Conservation (phyloP, 2,113 vertebrate species). For the Crocuta crocuta region DNA sequence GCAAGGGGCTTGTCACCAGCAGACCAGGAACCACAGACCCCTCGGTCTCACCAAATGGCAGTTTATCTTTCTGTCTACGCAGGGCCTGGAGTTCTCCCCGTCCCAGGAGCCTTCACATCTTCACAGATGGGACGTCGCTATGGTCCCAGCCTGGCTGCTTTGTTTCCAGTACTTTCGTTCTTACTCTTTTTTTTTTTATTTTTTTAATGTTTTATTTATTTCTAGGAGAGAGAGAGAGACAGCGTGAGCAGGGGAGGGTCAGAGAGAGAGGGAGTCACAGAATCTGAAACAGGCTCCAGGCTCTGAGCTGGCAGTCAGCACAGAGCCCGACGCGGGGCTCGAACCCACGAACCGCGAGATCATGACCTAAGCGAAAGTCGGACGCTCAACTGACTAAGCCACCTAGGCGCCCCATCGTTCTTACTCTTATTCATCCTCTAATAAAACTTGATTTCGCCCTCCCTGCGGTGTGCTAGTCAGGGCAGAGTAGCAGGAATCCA, state of each 20-base stretch:
- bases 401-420: too few relatives aligned
- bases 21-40: neutral
- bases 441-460: neutral
- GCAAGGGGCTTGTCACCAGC: neutral
- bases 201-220: too few relatives aligned
- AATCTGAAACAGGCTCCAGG: too few relatives aligned
- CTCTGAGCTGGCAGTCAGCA: too few relatives aligned
- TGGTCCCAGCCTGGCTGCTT: neutral
- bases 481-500: neutral
- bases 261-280: too few relatives aligned
- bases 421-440: neutral
- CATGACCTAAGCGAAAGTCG: too few relatives aligned
- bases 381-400: too few relatives aligned
- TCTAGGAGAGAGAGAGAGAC: too few relatives aligned
- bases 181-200: too few relatives aligned
- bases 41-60: neutral
- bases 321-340: too few relatives aligned
- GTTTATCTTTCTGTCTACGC: neutral
- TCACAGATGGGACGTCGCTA: neutral
- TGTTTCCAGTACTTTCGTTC: neutral
- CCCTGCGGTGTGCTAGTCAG: neutral
- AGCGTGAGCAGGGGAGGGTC: too few relatives aligned
- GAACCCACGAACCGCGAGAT: too few relatives aligned
- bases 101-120: neutral
- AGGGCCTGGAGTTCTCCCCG: neutral